Conservation (phyloP, 2,888 invertebrate species). For the Phytoseiulus persimilis region DNA sequence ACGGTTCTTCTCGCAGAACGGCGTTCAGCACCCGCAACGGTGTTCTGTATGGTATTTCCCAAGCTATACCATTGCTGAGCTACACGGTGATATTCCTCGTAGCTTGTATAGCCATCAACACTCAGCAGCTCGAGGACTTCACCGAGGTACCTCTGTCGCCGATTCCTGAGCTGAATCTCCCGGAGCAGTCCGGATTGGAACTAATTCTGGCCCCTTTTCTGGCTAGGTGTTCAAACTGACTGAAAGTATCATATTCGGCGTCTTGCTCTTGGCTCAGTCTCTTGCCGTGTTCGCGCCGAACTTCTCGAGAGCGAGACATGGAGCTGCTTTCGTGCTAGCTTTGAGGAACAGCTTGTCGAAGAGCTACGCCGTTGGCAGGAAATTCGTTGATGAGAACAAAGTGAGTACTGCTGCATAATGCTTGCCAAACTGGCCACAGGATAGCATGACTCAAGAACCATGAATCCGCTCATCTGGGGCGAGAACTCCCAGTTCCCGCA, state of each 20-base stretch:
- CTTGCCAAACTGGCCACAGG: no score
- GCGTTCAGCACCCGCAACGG: constrained; percentile 6
- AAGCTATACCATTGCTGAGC: constrained; percentile 11
- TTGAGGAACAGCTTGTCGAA: constrained; percentile 8
- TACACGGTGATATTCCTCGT: constrained; percentile 20
- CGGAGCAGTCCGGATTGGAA: not conserved
- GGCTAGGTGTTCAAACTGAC: constrained; percentile 23
- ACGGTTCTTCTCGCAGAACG: not conserved
- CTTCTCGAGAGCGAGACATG: constrained; percentile 15
- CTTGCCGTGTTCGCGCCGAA: constrained; percentile 23
- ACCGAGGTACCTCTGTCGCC: constrained; percentile 8
- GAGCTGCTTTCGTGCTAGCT: constrained; percentile 20
- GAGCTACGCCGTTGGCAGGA: not conserved
- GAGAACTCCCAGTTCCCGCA: not conserved
- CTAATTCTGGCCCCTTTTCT: not conserved
- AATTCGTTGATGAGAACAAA: constrained; percentile 29
- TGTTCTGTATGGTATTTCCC: constrained; percentile 11
- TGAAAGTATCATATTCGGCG: constrained; percentile 17
- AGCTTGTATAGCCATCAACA: constrained; percentile 12
- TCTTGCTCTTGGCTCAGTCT: constrained; percentile 11
- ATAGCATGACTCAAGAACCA: no score
- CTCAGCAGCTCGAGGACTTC: constrained; percentile 13
- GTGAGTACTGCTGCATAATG: no score
- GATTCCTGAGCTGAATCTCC: no score
- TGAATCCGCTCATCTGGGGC: no score